Evolutionary conservation across 2,113 vertebrate genomes (phyloP).

Genomic region (Microtus pennsylvanicus): DNA sequence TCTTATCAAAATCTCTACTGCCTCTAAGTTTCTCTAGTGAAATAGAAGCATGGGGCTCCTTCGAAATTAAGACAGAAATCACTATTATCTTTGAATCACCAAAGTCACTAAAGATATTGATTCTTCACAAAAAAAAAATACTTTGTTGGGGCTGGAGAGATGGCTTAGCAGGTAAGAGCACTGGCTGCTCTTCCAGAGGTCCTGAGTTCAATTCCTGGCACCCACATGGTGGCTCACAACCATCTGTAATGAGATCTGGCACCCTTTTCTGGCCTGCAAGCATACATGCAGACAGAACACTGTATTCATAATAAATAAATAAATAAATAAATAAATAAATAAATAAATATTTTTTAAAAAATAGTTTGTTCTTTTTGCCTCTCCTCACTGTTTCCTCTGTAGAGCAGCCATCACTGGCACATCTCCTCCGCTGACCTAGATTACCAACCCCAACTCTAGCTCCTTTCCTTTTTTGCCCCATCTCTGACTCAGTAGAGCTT

Average conservation of each 20-base stretch:
- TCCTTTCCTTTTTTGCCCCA: neutral
- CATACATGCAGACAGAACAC: too few species aligned
- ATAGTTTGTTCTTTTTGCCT: neutral
- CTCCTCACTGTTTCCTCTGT: neutral
- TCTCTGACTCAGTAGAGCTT: neutral
- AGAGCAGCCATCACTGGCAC: neutral
- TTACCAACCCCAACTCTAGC: neutral
- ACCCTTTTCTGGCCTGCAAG: too few species aligned
- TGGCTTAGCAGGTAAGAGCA: too few species aligned
- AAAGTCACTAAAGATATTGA: neutral
- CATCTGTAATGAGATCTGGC: too few species aligned
- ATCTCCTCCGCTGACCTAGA: neutral
- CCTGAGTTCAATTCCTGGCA: too few species aligned
- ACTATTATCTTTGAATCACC: neutral
- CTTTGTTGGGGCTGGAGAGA: too few species aligned
- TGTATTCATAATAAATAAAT: too few species aligned
- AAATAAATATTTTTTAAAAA: too few species aligned
- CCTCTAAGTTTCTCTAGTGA: neutral
- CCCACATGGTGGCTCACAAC: too few species aligned
- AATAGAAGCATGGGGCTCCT: neutral
- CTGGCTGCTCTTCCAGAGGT: too few species aligned
- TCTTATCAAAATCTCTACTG: neutral
- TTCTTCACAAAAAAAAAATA: neutral
- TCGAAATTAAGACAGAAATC: neutral
- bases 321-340: too few species aligned